Percentiles rank a stretch among this genome's conserved stretches.
phyloP scores from a whole-genome alignment of 2,113 vertebrate species.

The Haliaeetus leucogaster region DNA sequence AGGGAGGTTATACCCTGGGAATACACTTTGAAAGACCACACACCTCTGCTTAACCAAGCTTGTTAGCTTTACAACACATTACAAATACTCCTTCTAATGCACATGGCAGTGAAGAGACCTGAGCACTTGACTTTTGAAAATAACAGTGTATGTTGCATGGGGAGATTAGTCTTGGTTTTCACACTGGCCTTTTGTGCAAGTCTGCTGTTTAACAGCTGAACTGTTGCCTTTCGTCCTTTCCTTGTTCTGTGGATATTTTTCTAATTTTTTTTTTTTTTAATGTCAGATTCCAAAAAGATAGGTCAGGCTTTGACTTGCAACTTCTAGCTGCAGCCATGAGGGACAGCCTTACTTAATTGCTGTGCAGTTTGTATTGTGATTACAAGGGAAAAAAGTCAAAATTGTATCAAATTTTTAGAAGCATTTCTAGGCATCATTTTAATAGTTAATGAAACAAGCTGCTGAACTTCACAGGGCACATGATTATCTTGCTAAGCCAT shows the following conservation, averaged over 20 bases:
- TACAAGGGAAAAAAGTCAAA: background rate
- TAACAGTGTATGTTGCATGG: conserved; percentile 18
- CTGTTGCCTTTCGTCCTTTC: background rate
- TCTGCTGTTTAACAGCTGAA: conserved; percentile 31
- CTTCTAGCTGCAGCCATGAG: background rate
- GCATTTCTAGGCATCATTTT: background rate
- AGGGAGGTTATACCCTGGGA: conserved; percentile 52
- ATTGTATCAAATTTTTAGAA: background rate
- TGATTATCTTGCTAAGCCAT: background rate
- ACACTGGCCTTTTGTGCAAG: conserved; percentile 25
- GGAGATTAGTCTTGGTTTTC: conserved; percentile 38
- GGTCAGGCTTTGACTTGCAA: background rate
- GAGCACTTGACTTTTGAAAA: conserved; percentile 67
- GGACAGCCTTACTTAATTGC: background rate
- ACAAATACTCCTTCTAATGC: conserved; percentile 44
- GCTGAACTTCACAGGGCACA: background rate
- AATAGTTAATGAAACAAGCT: background rate
- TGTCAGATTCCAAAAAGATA: background rate
- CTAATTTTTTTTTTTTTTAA: background rate
- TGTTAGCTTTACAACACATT: conserved; percentile 61
- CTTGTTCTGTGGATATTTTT: background rate
- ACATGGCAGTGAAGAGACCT: conserved; percentile 33
- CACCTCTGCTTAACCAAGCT: conserved; percentile 71
- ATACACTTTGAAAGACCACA: conserved; percentile 72
- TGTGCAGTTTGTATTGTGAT: background rate